Conservation (phyloP, 1,140 invertebrate genomes). For the Solenopsis invicta region DNA sequence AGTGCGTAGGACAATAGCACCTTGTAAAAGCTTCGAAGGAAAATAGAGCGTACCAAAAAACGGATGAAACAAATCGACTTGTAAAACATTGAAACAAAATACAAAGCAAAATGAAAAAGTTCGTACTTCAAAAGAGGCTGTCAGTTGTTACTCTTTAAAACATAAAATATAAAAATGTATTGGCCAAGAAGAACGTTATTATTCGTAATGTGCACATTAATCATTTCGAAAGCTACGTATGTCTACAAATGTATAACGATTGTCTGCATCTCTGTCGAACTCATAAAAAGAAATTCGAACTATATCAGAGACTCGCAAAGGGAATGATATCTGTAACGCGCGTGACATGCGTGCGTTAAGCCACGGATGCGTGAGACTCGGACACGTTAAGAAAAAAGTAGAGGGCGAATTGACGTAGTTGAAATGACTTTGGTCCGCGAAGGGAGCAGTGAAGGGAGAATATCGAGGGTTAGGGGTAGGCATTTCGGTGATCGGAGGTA, state of each 20-base stretch:
- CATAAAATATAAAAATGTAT: background rate
- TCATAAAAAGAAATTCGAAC: conserved; percentile 45
- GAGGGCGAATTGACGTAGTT: conserved; percentile 78
- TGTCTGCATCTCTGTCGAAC: conserved; percentile 7
- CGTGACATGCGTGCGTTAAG: conserved; percentile 58
- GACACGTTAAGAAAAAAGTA: conserved; percentile 72
- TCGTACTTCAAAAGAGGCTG: background rate
- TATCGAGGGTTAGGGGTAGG: conserved; percentile 43
- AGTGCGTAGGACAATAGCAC: conserved; percentile 17
- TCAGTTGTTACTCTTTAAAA: background rate
- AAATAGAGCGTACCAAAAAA: background rate
- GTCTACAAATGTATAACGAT: conserved; percentile 5
- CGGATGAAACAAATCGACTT: background rate
- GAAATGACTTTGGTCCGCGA: conserved; percentile 74
- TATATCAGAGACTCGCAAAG: conserved; percentile 34
- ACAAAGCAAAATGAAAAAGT: background rate
- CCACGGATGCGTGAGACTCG: conserved; percentile 44
- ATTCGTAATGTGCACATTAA: conserved; percentile 1
- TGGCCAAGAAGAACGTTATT: background rate
- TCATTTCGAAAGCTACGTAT: background rate
- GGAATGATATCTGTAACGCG: conserved; percentile 53
- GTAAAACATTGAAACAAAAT: background rate
- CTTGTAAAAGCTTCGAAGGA: conserved; percentile 1
- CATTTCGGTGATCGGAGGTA: conserved; percentile 69
- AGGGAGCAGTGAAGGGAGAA: conserved; percentile 65